Evolutionary conservation across 53 echinoderm and acorn worm species (phyloP).

Genomic region (Mesocentrotus franciscanus): DNA sequence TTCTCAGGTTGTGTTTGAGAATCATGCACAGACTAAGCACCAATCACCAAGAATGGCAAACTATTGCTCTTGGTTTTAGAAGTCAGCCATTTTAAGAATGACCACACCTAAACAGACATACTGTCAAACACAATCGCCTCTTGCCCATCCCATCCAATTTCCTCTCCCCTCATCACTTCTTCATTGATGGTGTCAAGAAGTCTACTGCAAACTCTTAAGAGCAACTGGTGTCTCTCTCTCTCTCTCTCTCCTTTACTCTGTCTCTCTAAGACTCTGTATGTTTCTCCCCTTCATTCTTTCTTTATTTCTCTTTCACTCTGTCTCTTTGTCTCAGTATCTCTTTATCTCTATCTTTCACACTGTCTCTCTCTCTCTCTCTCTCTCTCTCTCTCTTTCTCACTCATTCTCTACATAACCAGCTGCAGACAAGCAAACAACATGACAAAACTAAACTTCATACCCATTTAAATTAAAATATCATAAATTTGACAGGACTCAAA

Average conservation of each 20-base stretch:
- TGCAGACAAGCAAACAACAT: no score
- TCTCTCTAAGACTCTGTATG: background rate
- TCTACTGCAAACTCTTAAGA: background rate
- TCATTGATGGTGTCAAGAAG: constrained; percentile 8
- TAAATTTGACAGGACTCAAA: no score
- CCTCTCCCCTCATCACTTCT: constrained; percentile 5
- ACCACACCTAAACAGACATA: constrained; percentile 35
- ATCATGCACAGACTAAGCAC: background rate
- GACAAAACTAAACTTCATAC: no score
- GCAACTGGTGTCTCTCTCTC: background rate
- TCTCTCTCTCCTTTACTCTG: background rate
- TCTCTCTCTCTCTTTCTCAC: no score
- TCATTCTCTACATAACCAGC: no score
- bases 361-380: no score
- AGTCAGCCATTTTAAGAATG: background rate
- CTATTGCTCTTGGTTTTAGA: background rate
- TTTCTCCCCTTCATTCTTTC: no score
- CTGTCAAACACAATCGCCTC: constrained; percentile 7
- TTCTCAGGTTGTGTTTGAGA: background rate
- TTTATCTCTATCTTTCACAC: no score
- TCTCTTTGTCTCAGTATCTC: no score
- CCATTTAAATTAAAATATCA: no score
- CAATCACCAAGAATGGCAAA: background rate
- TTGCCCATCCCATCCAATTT: background rate
- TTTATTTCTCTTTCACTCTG: no score